A percentile compares a stretch with the other conserved stretches of the same genome.
phyloP scores from a whole-genome alignment of 2,113 vertebrate genomes.

The Siphamia tubifer region DNA sequence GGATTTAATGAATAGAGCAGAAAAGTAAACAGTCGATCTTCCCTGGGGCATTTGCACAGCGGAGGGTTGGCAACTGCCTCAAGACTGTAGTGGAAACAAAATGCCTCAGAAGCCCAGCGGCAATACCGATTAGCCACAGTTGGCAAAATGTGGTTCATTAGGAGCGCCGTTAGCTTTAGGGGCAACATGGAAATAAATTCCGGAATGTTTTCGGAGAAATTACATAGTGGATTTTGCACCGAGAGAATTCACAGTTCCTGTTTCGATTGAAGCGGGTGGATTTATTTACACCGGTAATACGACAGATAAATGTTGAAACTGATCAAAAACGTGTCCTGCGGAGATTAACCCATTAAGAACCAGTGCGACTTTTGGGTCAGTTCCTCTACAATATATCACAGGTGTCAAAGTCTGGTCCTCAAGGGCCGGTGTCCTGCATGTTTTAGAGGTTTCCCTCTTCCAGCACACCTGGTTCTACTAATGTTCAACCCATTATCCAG shows the following conservation, averaged over 20 bases:
- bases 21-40: slow-evolving; percentile 29
- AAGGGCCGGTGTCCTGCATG: too few species aligned
- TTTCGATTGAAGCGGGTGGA: neutral
- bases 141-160: neutral
- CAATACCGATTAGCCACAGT: neutral
- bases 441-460: too few species aligned
- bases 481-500: too few species aligned
- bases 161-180: neutral
- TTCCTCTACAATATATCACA: too few species aligned
- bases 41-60: slow-evolving; percentile 1
- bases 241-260: neutral
- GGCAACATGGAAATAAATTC: neutral
- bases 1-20: slow-evolving; percentile 23
- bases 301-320: neutral
- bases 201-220: too few species aligned
- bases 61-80: slow-evolving; percentile 11
- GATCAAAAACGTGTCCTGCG: too few species aligned
- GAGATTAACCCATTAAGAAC: too few species aligned
- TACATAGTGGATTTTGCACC: neutral
- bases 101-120: neutral
- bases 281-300: neutral
- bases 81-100: slow-evolving; percentile 7
- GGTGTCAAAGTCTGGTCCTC: too few species aligned
- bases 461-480: too few species aligned
- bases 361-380: too few species aligned